These are phyloP conservation scores for Dromius quadrimaculatus DNA, from an alignment of 2,888 invertebrate genomes.

Conservation along the genomic window DNA sequence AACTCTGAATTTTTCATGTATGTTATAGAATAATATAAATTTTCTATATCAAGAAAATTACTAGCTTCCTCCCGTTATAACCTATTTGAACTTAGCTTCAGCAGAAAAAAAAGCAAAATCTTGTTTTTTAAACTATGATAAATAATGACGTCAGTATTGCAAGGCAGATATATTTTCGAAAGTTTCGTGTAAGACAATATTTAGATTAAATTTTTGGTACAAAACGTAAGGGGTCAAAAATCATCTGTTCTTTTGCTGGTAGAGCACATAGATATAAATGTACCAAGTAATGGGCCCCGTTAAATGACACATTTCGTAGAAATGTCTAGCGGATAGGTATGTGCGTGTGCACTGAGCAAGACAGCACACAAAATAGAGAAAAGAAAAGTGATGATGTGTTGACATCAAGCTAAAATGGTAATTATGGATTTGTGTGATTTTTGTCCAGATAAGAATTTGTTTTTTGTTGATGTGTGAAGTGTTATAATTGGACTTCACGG, in stretches of 20 bases:
- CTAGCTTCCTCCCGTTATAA: no score
- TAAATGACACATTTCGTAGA: slow-evolving; percentile 38
- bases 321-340: slow-evolving; percentile 39
- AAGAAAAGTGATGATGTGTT: slow-evolving; percentile 28
- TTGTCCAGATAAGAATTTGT: slow-evolving; percentile 14
- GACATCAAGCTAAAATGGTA: slow-evolving; percentile 19
- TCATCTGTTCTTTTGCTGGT: neutral
- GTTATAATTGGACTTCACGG: slow-evolving; percentile 27
- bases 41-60: no score
- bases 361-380: slow-evolving; percentile 10
- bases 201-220: no score
- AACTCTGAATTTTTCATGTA: no score
- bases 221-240: no score
- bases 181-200: no score
- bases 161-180: no score
- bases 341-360: slow-evolving; percentile 12
- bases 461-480: slow-evolving; percentile 28
- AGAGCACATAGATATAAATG: slow-evolving; percentile 33
- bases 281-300: slow-evolving; percentile 34
- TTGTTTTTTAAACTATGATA: no score
- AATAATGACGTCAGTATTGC: no score
- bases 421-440: slow-evolving; percentile 31
- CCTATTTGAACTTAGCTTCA: no score
- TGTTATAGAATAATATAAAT: no score
- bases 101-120: no score